Percentiles rank a stretch among this genome's conserved stretches.
Evolutionary conservation across 2,888 invertebrate species (phyloP).

Genomic region (Synanthedon andrenaeformis): DNA sequence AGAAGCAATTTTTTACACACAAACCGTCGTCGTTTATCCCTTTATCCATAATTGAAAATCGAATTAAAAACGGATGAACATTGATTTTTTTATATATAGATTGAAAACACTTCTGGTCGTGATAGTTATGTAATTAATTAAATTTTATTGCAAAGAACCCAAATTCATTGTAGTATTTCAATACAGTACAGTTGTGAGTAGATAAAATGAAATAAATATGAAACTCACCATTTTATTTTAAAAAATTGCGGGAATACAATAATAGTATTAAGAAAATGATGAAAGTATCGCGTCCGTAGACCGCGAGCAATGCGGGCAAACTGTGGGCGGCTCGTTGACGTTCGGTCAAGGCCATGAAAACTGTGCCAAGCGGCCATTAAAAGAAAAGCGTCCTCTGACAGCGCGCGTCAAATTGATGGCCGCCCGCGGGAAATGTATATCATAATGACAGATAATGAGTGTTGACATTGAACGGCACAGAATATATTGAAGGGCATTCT

Average conservation of each 20-base stretch:
- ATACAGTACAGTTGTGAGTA: no score
- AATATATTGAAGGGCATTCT: neutral
- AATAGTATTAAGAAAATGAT: conserved; percentile 8
- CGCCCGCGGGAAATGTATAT: conserved; percentile 17
- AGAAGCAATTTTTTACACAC: no score
- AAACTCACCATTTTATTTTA: conserved; percentile 49
- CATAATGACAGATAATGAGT: neutral
- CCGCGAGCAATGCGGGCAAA: conserved; percentile 41
- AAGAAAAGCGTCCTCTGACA: conserved; percentile 24
- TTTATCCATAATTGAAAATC: no score
- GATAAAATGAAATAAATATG: neutral
- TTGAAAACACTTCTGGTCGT: no score
- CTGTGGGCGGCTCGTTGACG: conserved; percentile 32
- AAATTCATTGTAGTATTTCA: no score
- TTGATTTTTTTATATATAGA: no score
- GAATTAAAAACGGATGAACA: no score
- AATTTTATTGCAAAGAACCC: no score
- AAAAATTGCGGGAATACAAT: conserved; percentile 27
- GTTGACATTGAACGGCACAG: conserved; percentile 1
- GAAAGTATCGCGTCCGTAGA: conserved; percentile 18
- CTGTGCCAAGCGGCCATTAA: conserved; percentile 48
- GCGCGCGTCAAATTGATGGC: conserved; percentile 44
- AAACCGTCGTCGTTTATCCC: no score
- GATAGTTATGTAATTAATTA: no score
- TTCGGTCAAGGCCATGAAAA: conserved; percentile 60